These are phyloP conservation scores for Ondatra zibethicus DNA, from an alignment of 2,113 vertebrate species.

Conservation along the genomic window DNA sequence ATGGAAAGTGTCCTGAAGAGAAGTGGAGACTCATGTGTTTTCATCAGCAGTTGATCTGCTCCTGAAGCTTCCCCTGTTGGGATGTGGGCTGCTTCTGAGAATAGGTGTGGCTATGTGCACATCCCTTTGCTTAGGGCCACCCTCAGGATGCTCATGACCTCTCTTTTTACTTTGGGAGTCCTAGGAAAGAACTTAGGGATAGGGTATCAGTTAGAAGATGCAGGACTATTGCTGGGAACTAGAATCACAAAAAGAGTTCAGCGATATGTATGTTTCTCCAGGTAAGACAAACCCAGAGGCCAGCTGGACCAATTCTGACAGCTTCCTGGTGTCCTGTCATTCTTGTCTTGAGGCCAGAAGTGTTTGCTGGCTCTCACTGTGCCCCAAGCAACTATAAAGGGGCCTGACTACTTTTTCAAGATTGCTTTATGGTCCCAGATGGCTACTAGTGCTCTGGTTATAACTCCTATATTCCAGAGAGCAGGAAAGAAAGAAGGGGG, in stretches of 20 bases:
- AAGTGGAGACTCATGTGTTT: neutral
- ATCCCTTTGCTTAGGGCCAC: neutral
- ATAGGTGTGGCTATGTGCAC: neutral
- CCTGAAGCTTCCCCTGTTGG: neutral
- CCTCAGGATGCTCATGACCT: neutral
- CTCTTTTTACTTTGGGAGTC: neutral
- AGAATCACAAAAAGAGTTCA: neutral
- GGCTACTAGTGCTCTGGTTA: neutral
- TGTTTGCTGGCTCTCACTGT: neutral
- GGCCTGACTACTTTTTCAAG: slow-evolving; percentile 42
- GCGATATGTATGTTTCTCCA: neutral
- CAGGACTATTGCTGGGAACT: neutral
- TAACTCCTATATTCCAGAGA: neutral
- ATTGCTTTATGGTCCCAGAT: slow-evolving; percentile 33
- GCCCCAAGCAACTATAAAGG: neutral
- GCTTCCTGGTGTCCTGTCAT: neutral
- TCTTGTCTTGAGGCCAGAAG: neutral
- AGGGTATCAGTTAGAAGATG: neutral
- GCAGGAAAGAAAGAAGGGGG: neutral
- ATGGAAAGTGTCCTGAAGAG: neutral
- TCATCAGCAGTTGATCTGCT: neutral
- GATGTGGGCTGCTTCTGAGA: neutral
- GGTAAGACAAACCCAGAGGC: neutral
- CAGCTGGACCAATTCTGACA: neutral
- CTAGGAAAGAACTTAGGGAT: slow-evolving; percentile 5